Conservation (phyloP, 2,888 invertebrate genomes). For the Dasysyrphus albostriatus region DNA sequence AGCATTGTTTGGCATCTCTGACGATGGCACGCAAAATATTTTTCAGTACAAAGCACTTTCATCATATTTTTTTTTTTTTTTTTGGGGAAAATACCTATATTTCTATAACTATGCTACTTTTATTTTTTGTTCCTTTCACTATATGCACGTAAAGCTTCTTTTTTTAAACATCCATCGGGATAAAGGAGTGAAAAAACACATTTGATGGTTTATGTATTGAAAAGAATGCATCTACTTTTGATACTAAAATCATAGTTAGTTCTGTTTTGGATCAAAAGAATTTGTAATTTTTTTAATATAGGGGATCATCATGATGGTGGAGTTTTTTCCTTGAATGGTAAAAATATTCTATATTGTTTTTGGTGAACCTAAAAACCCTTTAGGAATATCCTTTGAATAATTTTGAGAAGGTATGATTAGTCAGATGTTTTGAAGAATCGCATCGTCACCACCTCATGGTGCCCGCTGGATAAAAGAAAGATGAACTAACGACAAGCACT, state of each 20-base stretch:
- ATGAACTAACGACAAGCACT: too few relatives aligned
- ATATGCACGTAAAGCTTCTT: background rate
- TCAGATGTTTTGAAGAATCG: too few relatives aligned
- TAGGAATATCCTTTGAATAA: background rate
- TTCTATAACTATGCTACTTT: constrained; percentile 17
- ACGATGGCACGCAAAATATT: constrained; percentile 59
- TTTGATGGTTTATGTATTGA: constrained; percentile 24
- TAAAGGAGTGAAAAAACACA: constrained; percentile 31
- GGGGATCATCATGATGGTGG: background rate
- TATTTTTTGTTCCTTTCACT: background rate
- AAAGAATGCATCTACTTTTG: constrained; percentile 23
- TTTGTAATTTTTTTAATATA: constrained; percentile 2
- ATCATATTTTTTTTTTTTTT: constrained; percentile 17
- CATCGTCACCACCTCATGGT: too few relatives aligned
- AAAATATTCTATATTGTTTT: background rate
- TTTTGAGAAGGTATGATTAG: background rate
- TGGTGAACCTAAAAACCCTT: background rate
- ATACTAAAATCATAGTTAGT: constrained; percentile 9
- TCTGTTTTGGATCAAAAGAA: constrained; percentile 5
- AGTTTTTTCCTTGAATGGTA: background rate
- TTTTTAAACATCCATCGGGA: background rate
- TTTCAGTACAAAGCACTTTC: constrained; percentile 38
- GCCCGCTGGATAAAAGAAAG: too few relatives aligned
- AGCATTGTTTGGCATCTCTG: constrained; percentile 45
- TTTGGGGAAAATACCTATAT: constrained; percentile 20